Conservation (phyloP, 2,113 vertebrate species). For the Motacilla tschutschensis region DNA sequence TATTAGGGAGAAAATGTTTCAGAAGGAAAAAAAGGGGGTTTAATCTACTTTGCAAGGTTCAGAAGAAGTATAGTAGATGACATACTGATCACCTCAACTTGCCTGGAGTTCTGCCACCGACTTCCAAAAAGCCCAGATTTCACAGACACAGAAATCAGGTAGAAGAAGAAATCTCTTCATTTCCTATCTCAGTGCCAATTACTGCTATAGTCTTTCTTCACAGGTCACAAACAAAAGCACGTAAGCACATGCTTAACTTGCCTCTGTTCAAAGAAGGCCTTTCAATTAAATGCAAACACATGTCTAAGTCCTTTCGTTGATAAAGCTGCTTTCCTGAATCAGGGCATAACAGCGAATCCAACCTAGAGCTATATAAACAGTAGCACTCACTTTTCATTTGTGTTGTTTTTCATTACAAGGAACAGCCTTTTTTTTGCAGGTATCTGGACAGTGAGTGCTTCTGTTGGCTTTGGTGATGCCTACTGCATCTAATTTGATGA, state of each 20-base stretch:
- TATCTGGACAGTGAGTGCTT: not conserved
- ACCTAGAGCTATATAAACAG: not conserved
- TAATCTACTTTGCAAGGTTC: not conserved
- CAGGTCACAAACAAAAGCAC: not conserved
- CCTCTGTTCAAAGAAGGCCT: not conserved
- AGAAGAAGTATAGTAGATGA: not conserved
- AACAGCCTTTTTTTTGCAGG: not conserved
- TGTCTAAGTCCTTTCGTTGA: not conserved
- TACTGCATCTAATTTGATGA: not conserved
- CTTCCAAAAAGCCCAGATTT: not conserved
- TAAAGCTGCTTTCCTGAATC: conserved; percentile 7
- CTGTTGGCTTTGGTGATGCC: not conserved
- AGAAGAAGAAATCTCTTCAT: not conserved
- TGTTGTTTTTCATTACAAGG: not conserved
- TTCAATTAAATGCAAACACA: conserved; percentile 16
- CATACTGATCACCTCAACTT: not conserved
- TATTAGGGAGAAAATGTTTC: not conserved
- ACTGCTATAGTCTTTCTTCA: not conserved
- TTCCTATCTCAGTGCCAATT: not conserved
- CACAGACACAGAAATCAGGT: not conserved
- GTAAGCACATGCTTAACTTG: not conserved
- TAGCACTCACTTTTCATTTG: not conserved
- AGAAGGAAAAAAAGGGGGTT: not conserved
- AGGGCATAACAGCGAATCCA: not conserved
- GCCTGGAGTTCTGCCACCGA: not conserved